Conservation (phyloP, 2,888 invertebrate genomes). For the Protophormia terraenovae region DNA sequence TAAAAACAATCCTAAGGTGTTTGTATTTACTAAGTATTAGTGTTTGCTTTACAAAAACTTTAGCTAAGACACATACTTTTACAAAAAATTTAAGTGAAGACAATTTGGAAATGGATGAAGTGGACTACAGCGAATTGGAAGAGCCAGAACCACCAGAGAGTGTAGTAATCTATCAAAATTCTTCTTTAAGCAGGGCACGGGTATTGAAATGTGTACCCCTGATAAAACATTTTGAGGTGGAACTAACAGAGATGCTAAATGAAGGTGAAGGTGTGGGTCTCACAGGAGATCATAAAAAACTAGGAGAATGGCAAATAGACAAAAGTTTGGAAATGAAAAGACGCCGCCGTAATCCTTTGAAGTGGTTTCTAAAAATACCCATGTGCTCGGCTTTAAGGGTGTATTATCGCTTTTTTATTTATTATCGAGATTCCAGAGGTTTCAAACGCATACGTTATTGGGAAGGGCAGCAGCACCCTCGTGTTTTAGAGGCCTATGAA, state of each 20-base stretch:
- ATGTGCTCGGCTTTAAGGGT: constrained; percentile 84
- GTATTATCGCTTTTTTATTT: constrained; percentile 77
- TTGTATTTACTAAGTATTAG: background rate
- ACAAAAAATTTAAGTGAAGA: background rate
- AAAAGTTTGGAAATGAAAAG: constrained; percentile 82
- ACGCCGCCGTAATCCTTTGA: constrained; percentile 74
- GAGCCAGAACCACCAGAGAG: background rate
- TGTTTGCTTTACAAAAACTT: background rate
- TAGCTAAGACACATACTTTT: constrained; percentile 22
- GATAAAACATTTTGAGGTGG: constrained; percentile 75
- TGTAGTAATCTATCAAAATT: background rate
- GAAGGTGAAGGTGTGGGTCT: constrained; percentile 87
- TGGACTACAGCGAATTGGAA: background rate
- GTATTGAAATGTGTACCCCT: constrained; percentile 74
- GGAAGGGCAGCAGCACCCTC: constrained; percentile 83
- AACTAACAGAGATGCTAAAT: constrained; percentile 81
- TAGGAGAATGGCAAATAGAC: constrained; percentile 88
- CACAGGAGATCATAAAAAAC: constrained; percentile 85
- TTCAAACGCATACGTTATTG: constrained; percentile 75
- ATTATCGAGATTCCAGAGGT: constrained; percentile 71
- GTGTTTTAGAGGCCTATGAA: constrained; percentile 75
- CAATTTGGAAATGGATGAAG: background rate
- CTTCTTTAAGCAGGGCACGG: constrained; percentile 33
- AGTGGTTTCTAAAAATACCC: constrained; percentile 85
- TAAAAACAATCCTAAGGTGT: background rate